Evolutionary conservation across 2,113 vertebrate genomes (phyloP).

Genomic region (Pongo abelii): DNA sequence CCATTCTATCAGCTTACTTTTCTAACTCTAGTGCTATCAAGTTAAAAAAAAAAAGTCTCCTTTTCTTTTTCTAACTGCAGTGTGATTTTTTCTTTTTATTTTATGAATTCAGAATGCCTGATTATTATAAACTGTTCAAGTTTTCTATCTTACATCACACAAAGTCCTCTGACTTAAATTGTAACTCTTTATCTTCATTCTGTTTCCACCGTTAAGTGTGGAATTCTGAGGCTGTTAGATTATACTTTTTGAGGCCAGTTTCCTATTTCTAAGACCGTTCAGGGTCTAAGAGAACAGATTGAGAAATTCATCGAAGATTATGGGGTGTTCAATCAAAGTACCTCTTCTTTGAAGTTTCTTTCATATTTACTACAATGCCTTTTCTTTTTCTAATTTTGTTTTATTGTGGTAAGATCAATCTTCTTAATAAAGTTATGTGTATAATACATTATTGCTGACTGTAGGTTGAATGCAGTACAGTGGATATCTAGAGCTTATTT

Average conservation of each 20-base stretch:
- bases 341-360: neutral
- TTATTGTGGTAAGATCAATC: neutral
- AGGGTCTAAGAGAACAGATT: neutral
- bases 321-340: neutral
- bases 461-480: neutral
- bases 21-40: neutral
- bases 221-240: neutral
- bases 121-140: neutral
- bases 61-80: neutral
- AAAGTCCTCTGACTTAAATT: neutral
- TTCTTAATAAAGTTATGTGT: neutral
- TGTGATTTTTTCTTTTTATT: conserved; percentile 17
- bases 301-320: neutral
- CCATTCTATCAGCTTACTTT: neutral
- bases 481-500: neutral
- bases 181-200: neutral
- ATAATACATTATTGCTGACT: neutral
- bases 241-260: neutral
- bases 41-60: neutral
- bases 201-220: neutral
- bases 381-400: neutral
- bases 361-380: neutral
- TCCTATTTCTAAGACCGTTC: neutral
- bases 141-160: neutral
- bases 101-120: neutral